phyloP scores from a whole-genome alignment of 2,113 vertebrate genomes.

The Bubalus kerabau region DNA sequence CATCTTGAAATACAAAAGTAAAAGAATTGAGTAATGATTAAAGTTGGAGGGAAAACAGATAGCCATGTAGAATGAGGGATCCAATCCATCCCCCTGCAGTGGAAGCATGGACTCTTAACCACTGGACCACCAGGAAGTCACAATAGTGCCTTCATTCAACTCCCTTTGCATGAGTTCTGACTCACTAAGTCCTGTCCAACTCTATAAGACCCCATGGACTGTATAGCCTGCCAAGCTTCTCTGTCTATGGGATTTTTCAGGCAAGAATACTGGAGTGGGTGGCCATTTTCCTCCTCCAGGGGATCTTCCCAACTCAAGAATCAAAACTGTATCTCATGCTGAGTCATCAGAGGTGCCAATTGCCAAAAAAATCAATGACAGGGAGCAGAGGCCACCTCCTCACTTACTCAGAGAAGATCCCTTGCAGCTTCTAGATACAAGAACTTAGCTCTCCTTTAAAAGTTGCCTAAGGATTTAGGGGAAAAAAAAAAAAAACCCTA shows the following conservation, averaged over 20 bases:
- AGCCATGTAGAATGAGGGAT: neutral
- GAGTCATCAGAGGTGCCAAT: accelerated
- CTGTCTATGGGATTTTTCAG: neutral
- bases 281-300: neutral
- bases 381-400: neutral
- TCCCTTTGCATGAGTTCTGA: neutral
- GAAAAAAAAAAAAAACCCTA: neutral
- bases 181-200: neutral
- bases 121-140: neutral
- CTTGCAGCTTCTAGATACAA: neutral
- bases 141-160: neutral
- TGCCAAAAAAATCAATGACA: neutral
- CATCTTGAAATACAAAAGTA: neutral
- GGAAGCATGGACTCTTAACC: neutral
- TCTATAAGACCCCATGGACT: neutral
- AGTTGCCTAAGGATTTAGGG: neutral
- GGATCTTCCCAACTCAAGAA: neutral
- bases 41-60: neutral
- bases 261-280: neutral
- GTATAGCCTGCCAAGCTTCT: neutral
- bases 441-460: neutral
- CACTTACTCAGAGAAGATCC: neutral
- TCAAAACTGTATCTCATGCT: neutral
- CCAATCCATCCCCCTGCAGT: neutral
- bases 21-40: neutral